Evolutionary conservation across 2,888 invertebrate species (phyloP), one percentile per base, ranked within the genome.

Genomic region (Galeopsomyia nigrocyanea): DNA sequence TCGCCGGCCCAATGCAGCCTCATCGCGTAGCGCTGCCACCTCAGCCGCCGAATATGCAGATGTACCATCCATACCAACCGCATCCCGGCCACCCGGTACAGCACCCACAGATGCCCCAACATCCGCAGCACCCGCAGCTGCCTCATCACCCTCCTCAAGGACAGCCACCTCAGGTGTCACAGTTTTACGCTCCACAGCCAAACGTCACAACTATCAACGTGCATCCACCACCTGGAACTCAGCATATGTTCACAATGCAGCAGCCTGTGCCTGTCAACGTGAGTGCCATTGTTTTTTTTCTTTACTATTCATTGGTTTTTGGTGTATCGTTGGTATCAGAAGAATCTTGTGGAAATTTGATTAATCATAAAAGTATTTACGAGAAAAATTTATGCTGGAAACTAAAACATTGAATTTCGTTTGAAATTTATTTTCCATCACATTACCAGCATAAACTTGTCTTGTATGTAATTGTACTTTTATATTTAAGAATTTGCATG

Each of bases 1-100:
- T 74, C 21, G 88, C 88, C 79, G 88, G 88, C 75, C 88, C 89
- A 79, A 84, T 89, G 86, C 88, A 89, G 76, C 88, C 88, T 50
- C 88, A 88, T 74, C 83, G 87, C 75, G 87, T 88, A 26, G 85
- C 88, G 50, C 78, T 89, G 63, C 88, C 88, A 14, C 88, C 88
- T 7, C 86, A 86, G 17, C 84, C 84, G 39, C 86, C 88, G 13
- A 88, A 89, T 76, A 86, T 89, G 83, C 89, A 88, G 79, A 88
- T 89, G 88, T 89, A 89, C 77, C 84, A 85, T 86, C 78, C 87
- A 71, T 86, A 84, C 68, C 86, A 77, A 16, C 83, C 84, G 66
- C 84, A 84, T 77, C 83, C 82, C 17, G 78, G 82, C 72, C 81
- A 78, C 55, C 87, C 85, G 75, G 80, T 81, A 2, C 86, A 84